Conservation (phyloP, 1,140 invertebrate genomes). For the Nebria ingens region DNA sequence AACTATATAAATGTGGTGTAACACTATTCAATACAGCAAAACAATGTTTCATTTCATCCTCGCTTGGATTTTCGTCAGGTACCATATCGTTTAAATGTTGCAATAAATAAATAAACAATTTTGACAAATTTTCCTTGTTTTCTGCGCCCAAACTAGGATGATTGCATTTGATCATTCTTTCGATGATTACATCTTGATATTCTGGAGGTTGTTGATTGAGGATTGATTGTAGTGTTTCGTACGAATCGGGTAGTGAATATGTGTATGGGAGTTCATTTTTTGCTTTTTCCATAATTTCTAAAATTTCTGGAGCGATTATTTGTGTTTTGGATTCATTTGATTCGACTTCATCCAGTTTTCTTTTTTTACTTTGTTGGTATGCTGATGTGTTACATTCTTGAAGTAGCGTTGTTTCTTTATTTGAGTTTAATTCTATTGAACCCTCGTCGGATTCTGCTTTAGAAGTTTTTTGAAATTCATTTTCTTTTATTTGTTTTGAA, state of each 20-base stretch:
- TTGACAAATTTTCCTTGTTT: slow-evolving; percentile 66
- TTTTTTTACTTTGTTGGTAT: slow-evolving; percentile 25
- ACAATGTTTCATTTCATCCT: slow-evolving; percentile 38
- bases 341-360: neutral
- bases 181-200: slow-evolving; percentile 59
- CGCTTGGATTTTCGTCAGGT: slow-evolving; percentile 36
- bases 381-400: no score
- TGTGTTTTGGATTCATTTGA: slow-evolving; percentile 15
- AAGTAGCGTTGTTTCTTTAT: no score
- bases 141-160: slow-evolving; percentile 62
- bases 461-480: no score
- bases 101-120: slow-evolving; percentile 60
- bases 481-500: no score
- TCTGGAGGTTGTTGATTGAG: slow-evolving; percentile 47
- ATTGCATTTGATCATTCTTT: slow-evolving; percentile 77
- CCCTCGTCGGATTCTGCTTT: no score
- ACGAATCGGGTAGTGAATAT: slow-evolving; percentile 53
- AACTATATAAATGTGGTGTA: slow-evolving; percentile 57
- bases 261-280: slow-evolving; percentile 57
- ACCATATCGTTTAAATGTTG: slow-evolving; percentile 62
- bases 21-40: slow-evolving; percentile 53
- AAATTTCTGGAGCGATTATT: neutral
- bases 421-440: no score
- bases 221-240: slow-evolving; percentile 54
- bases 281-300: slow-evolving; percentile 45